These are phyloP conservation scores for Euthynnus affinis DNA, from an alignment of 2,797 vertebrate genomes.

Conservation along the genomic window DNA sequence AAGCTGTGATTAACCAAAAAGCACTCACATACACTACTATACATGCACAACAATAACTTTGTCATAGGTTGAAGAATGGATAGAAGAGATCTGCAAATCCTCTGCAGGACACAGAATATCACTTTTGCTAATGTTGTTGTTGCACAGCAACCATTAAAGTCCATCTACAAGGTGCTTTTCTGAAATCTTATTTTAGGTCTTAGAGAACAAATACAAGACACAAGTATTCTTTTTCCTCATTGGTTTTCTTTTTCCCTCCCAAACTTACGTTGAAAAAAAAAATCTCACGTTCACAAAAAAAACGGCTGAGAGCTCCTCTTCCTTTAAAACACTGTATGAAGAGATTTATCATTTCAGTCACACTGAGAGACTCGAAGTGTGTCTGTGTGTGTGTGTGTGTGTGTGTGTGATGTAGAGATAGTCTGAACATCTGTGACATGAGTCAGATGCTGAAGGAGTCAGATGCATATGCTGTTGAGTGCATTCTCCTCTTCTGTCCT, in stretches of 20 bases:
- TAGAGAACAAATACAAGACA: background rate
- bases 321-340: constrained; percentile 20
- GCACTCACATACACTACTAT: no score
- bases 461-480: constrained; percentile 70
- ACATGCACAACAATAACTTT: background rate
- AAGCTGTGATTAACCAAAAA: no score
- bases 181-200: background rate
- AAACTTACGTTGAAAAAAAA: background rate
- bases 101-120: background rate
- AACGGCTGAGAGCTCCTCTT: background rate
- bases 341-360: constrained; percentile 33
- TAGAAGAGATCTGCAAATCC: background rate
- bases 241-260: background rate
- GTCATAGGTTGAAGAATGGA: background rate
- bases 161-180: no score
- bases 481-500: constrained; percentile 73
- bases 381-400: constrained; percentile 20
- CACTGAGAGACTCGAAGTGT: constrained; percentile 10
- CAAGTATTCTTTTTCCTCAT: background rate
- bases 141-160: no score
- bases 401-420: constrained; percentile 42
- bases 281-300: background rate
- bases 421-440: constrained; percentile 71
- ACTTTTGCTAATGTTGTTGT: background rate
- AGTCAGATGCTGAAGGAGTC: constrained; percentile 70